Conservation (phyloP, 2,113 vertebrate genomes). For the Mormoops blainvillei region DNA sequence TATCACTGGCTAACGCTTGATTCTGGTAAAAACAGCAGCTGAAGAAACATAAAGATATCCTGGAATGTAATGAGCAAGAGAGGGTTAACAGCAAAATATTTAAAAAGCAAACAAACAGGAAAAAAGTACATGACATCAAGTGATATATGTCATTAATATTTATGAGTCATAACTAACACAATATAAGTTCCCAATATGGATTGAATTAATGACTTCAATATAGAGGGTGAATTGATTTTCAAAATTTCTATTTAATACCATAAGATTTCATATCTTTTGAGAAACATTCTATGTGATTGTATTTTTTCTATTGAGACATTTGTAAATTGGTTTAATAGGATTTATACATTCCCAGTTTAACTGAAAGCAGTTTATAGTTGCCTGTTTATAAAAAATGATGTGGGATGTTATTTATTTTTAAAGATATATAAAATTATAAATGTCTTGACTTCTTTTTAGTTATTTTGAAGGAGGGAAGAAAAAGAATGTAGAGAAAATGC, state of each 20-base stretch:
- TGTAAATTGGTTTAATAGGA: background rate
- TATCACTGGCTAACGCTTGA: background rate
- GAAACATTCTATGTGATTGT: background rate
- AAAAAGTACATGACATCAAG: background rate
- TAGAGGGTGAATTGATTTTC: background rate
- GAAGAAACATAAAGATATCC: background rate
- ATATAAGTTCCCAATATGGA: background rate
- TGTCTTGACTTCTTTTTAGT: background rate
- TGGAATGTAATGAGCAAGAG: background rate
- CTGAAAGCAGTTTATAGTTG: background rate
- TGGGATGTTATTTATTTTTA: background rate
- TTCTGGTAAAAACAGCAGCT: background rate
- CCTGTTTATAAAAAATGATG: conserved; percentile 19
- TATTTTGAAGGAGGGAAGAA: background rate
- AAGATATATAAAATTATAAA: background rate
- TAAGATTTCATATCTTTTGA: background rate
- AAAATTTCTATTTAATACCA: background rate
- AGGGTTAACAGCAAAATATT: background rate
- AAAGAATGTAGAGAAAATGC: background rate
- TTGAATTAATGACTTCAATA: background rate
- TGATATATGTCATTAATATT: background rate
- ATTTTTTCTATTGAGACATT: background rate
- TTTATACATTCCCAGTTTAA: background rate
- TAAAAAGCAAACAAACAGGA: background rate
- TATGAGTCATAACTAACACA: background rate